These are phyloP conservation scores for Pelodiscus sinensis DNA, from an alignment of 2,113 vertebrate species.

Conservation along the genomic window DNA sequence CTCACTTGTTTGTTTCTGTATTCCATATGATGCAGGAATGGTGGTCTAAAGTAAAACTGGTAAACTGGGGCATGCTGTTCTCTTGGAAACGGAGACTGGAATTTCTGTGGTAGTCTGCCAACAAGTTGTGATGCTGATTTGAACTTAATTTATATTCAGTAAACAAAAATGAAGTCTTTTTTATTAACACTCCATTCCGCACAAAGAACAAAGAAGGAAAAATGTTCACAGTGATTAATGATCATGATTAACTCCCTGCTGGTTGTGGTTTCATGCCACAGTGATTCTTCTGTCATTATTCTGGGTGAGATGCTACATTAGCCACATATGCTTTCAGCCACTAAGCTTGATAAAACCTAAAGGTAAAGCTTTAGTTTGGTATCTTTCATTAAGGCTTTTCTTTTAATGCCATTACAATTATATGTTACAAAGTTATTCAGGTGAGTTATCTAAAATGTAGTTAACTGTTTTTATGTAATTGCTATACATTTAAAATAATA, in stretches of 20 bases:
- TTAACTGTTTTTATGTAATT: not conserved
- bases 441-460: not conserved
- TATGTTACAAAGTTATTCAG: slow-evolving; percentile 20
- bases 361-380: slow-evolving; percentile 44
- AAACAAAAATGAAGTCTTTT: slow-evolving; percentile 61
- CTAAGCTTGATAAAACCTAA: not conserved
- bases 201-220: slow-evolving; percentile 17
- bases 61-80: not conserved
- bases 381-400: slow-evolving; percentile 44
- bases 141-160: slow-evolving; percentile 59
- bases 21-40: not conserved
- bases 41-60: not conserved
- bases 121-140: not conserved
- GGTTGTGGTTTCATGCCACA: slow-evolving; percentile 83
- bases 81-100: not conserved
- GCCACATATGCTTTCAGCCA: slow-evolving; percentile 59
- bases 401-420: slow-evolving; percentile 24
- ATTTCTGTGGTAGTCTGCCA: not conserved
- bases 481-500: not conserved
- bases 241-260: slow-evolving; percentile 84
- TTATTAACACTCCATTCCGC: slow-evolving; percentile 36
- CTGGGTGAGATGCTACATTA: slow-evolving; percentile 71
- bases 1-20: not conserved
- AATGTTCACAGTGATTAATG: slow-evolving; percentile 83
- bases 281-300: slow-evolving; percentile 83